Evolutionary conservation across 2,113 vertebrate genomes (phyloP), one percentile per base, ranked within the genome.

Genomic region (Myrmecobius fasciatus): DNA sequence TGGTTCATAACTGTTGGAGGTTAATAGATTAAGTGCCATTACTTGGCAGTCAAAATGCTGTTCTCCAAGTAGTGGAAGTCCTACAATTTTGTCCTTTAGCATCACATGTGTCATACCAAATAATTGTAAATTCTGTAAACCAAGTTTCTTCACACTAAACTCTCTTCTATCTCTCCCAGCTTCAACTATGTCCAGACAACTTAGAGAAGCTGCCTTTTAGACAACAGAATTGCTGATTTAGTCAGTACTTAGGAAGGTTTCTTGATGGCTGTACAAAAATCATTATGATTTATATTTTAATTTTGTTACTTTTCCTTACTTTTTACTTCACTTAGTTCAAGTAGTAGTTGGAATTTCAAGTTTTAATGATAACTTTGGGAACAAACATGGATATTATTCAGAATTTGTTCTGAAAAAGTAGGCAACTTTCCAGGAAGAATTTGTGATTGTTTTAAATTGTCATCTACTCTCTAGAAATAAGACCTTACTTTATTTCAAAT

Each of bases 401-500:
- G 52, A 96, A 92, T 94, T 95, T 90, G 48, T 95, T 95, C 92
- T 96, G 67, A 96, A 91, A 97, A 95, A 96, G 28, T 43, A 83
- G 67, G 6, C 91, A 97, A 96, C 94, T 97, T 97, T 94, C 94
- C 96, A 48, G 97, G 96, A 97, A 97, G 94, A 91, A 96, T 47
- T 96, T 95, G 94, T 95, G 95, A 95, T 95, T 91, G 95, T 54
- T 95, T 97, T 96, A 96, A 95, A 96, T 95, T 97, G 95, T 97
- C 96, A 97, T 97, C 96, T 97, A 98, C 95, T 98, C 96, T 97
- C 97, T 96, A 97, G 98, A 97, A 98, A 98, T 96, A 97, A 97
- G 97, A 98, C 95, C 98, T 97, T 97, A 97, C 95, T 95, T 97
- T 97, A 96, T 96, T 97, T 96, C 97, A 95, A 89, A 89, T 96